These are phyloP conservation scores for Vombatus ursinus DNA, from an alignment of 2,113 vertebrate species.

Conservation along the genomic window DNA sequence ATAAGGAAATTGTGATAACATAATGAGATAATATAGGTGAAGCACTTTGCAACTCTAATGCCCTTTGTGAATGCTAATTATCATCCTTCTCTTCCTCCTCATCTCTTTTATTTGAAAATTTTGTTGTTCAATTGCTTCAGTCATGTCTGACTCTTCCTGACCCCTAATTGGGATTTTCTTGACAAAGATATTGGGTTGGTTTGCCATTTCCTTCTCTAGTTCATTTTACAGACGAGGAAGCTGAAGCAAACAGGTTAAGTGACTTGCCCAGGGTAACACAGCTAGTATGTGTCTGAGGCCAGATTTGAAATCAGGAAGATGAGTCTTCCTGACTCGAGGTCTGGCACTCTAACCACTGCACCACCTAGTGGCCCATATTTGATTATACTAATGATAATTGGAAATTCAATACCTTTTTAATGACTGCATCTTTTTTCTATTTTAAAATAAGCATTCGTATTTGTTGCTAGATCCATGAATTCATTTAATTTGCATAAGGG, in stretches of 20 bases:
- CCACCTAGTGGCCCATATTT: background rate
- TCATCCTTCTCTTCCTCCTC: background rate
- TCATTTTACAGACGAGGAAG: background rate
- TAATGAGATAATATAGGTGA: background rate
- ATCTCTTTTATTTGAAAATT: background rate
- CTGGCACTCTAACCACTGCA: background rate
- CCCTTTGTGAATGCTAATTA: background rate
- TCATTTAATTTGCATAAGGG: slow-evolving; percentile 32
- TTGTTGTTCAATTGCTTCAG: background rate
- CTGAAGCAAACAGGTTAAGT: background rate
- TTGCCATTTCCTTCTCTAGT: background rate
- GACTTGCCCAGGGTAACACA: no score
- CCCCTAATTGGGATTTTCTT: background rate
- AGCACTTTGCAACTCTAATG: background rate
- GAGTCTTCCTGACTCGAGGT: background rate
- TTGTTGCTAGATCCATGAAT: background rate
- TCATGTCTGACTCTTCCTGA: background rate
- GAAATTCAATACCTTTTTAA: background rate
- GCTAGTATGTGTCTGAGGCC: no score
- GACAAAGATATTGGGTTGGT: background rate
- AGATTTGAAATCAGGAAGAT: background rate
- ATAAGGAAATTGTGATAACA: background rate
- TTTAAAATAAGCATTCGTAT: slow-evolving; percentile 19
- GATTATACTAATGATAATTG: background rate
- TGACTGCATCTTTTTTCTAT: slow-evolving; percentile 23